phyloP scores from a whole-genome alignment of 1,140 invertebrate species.

The Steinernema feltiae region DNA sequence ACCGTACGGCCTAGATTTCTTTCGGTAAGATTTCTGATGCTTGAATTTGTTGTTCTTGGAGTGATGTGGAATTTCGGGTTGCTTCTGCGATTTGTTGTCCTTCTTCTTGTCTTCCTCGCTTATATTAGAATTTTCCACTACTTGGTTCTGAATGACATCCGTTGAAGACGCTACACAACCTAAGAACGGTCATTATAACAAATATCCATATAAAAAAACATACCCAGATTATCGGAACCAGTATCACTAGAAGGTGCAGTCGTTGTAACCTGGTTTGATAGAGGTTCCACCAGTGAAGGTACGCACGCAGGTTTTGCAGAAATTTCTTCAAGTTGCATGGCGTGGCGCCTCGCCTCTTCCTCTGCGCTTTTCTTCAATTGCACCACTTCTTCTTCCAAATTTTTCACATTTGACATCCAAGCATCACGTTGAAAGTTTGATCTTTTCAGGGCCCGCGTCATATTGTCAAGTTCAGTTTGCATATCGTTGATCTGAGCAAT shows the following conservation, averaged over 20 bases:
- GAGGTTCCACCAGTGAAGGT: background rate
- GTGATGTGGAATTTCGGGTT: too few relatives aligned
- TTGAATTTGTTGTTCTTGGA: background rate
- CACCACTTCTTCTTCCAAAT: background rate
- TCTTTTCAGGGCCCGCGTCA: background rate
- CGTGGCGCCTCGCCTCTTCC: background rate
- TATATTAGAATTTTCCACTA: background rate
- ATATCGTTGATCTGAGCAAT: background rate
- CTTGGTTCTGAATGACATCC: background rate
- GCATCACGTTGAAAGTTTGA: background rate
- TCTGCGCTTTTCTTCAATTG: background rate
- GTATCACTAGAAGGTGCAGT: background rate
- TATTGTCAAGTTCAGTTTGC: background rate
- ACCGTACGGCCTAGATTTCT: background rate
- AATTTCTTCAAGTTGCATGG: background rate
- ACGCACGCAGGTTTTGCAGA: background rate
- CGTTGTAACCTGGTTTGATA: background rate
- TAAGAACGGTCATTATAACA: too few relatives aligned
- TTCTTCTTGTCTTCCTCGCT: background rate
- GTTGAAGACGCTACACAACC: too few relatives aligned
- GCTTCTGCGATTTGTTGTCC: conserved; percentile 2
- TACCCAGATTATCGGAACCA: too few relatives aligned
- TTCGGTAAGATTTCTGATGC: background rate
- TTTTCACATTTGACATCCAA: background rate
- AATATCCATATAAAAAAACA: too few relatives aligned